phyloP scores from a whole-genome alignment of 2,797 vertebrate species.

The Cynodonichthys magdalenae region DNA sequence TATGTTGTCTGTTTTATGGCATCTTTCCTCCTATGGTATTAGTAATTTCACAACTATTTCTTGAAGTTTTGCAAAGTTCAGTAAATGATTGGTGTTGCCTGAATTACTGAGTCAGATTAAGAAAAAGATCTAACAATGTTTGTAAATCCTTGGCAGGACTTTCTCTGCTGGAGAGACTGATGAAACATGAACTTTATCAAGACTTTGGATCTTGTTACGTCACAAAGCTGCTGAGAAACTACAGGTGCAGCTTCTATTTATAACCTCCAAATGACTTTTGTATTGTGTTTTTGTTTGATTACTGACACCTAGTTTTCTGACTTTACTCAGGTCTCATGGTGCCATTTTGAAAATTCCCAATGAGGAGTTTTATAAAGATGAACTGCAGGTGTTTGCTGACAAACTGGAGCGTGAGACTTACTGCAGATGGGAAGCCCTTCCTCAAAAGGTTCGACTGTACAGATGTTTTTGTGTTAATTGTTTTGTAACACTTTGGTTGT shows the following conservation, averaged over 20 bases:
- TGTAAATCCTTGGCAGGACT: constrained; percentile 69
- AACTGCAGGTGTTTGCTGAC: constrained; percentile 83
- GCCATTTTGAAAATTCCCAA: constrained; percentile 90
- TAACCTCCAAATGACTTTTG: background rate
- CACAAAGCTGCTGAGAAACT: constrained; percentile 93
- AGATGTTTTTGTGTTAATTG: too few relatives aligned
- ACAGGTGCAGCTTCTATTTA: constrained; percentile 81
- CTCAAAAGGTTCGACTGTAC: constrained; percentile 74
- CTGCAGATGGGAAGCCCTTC: constrained; percentile 87
- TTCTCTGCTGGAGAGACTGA: constrained; percentile 92
- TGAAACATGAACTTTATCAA: constrained; percentile 85
- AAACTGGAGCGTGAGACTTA: constrained; percentile 77
- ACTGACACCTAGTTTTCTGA: background rate
- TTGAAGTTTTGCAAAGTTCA: constrained; percentile 1
- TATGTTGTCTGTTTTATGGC: background rate
- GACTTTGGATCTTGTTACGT: constrained; percentile 85
- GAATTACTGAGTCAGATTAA: background rate
- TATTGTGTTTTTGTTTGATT: constrained; percentile 11
- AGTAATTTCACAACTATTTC: background rate
- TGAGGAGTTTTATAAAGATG: constrained; percentile 88
- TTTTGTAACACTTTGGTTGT: too few relatives aligned
- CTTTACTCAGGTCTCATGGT: constrained; percentile 85
- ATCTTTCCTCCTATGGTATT: background rate
- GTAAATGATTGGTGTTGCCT: background rate
- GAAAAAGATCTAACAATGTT: background rate